Percentiles rank a stretch among this genome's conserved stretches.
phyloP scores from a whole-genome alignment of 1,140 invertebrate species.

The Solenopsis fugax region DNA sequence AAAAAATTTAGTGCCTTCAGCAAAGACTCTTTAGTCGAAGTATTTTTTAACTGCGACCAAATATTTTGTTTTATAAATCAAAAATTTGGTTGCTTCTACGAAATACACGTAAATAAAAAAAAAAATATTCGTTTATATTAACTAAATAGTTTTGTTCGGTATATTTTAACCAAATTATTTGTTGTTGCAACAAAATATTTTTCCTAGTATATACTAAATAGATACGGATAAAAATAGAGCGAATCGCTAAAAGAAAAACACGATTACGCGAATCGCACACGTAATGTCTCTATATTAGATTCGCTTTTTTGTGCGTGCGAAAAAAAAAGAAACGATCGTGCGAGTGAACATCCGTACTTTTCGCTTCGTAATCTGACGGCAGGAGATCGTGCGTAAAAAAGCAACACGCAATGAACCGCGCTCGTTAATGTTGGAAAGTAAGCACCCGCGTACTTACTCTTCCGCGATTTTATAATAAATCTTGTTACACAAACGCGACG shows the following conservation, averaged over 20 bases:
- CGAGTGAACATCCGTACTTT: neutral
- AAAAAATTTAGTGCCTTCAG: too few species aligned
- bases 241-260: neutral
- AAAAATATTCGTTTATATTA: too few species aligned
- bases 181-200: too few species aligned
- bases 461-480: constrained; percentile 48
- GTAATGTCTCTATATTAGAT: constrained; percentile 19
- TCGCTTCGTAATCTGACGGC: neutral
- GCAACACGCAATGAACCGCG: constrained; percentile 12
- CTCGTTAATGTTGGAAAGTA: constrained; percentile 40
- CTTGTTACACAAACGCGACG: constrained; percentile 3
- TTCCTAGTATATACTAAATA: neutral
- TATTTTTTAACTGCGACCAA: too few species aligned
- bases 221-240: neutral
- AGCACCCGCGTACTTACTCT: neutral
- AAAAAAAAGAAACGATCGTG: constrained; percentile 18
- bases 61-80: too few species aligned
- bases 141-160: too few species aligned
- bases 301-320: neutral
- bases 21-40: too few species aligned
- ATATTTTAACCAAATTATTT: too few species aligned
- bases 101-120: too few species aligned
- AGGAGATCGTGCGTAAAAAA: constrained; percentile 1
- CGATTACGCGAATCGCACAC: neutral
- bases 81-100: too few species aligned